Conservation (phyloP, 1,140 invertebrate species). For the Holcopasites calliopsidis region DNA sequence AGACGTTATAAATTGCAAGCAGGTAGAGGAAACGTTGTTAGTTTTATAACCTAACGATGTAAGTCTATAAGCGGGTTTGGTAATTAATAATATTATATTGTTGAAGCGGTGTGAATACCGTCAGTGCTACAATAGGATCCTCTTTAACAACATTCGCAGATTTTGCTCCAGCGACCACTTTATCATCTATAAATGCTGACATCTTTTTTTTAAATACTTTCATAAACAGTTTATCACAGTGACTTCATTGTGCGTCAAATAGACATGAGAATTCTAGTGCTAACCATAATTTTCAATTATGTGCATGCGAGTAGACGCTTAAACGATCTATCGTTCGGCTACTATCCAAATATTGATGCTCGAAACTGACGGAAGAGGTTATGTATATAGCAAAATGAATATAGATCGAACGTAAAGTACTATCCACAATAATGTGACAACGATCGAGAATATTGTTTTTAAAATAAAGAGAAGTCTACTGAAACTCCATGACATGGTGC, state of each 20-base stretch:
- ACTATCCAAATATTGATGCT: conserved; percentile 46
- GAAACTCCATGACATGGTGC: too few relatives aligned
- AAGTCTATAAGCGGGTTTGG: not conserved
- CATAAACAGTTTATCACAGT: conserved; percentile 24
- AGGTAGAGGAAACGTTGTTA: not conserved
- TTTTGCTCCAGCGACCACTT: conserved; percentile 76
- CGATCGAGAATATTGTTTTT: too few relatives aligned
- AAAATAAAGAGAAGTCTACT: too few relatives aligned
- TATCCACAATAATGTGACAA: not conserved
- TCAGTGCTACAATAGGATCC: conserved; percentile 76
- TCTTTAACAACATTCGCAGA: conserved; percentile 73
- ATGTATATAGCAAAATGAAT: conserved; percentile 3
- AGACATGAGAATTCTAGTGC: not conserved
- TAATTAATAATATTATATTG: not conserved
- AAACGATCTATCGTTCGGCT: conserved; percentile 19
- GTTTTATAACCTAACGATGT: not conserved
- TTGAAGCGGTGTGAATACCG: conserved; percentile 60
- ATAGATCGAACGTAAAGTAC: not conserved
- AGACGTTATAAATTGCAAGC: not conserved
- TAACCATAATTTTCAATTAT: conserved; percentile 25
- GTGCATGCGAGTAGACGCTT: not conserved
- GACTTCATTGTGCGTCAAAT: conserved; percentile 40
- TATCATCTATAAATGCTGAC: conserved; percentile 77
- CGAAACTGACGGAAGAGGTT: conserved; percentile 9
- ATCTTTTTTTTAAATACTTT: conserved; percentile 57